A percentile compares a stretch with the other conserved stretches of the same genome.
Conservation (phyloP, 2,888 invertebrate genomes). For the Toxonevra muliebris region DNA sequence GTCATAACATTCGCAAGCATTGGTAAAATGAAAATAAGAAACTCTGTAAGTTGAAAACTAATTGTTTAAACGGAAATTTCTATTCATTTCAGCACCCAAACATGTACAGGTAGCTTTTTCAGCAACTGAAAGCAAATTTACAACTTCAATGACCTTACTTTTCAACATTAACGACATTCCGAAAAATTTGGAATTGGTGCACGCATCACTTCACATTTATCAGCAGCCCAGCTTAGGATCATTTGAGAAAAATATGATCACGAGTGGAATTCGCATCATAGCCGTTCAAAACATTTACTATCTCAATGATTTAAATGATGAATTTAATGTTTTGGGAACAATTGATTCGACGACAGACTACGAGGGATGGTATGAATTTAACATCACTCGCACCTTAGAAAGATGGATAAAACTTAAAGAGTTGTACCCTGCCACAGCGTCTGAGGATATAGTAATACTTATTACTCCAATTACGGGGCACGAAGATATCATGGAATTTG, state of each 20-base stretch:
- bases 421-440: slow-evolving; percentile 27
- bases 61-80: no score
- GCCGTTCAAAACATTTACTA: slow-evolving; percentile 45
- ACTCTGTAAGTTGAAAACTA: no score
- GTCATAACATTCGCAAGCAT: slow-evolving; percentile 93
- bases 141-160: slow-evolving; percentile 49
- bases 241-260: slow-evolving; percentile 24
- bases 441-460: slow-evolving; percentile 44
- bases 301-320: slow-evolving; percentile 64
- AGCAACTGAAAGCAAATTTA: neutral
- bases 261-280: slow-evolving; percentile 45
- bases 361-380: slow-evolving; percentile 88
- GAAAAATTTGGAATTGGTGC: slow-evolving; percentile 77
- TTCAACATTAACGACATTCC: slow-evolving; percentile 91
- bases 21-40: slow-evolving; percentile 67
- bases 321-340: slow-evolving; percentile 67
- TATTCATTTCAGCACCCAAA: neutral
- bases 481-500: slow-evolving; percentile 67
- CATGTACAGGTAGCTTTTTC: neutral
- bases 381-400: slow-evolving; percentile 78
- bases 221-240: slow-evolving; percentile 63
- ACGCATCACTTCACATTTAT: slow-evolving; percentile 85
- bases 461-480: slow-evolving; percentile 66
- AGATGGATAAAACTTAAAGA: slow-evolving; percentile 73
- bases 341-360: slow-evolving; percentile 76